Conservation (phyloP, 2,113 vertebrate genomes). For the Eleginops maclovinus region DNA sequence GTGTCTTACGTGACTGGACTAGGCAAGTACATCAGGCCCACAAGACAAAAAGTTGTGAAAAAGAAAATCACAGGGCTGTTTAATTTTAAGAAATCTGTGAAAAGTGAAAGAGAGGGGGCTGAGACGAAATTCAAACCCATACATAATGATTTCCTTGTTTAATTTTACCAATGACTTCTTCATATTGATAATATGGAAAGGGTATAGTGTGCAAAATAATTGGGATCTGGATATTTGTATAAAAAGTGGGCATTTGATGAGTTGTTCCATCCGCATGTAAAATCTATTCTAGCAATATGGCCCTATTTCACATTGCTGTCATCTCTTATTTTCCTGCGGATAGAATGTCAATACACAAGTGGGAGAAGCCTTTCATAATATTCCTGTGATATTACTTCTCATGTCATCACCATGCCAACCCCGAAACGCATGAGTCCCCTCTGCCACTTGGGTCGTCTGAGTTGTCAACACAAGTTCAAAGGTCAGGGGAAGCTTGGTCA, state of each 20-base stretch:
- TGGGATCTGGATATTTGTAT: background rate
- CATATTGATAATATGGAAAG: background rate
- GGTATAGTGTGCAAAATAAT: background rate
- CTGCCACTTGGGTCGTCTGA: conserved; percentile 35
- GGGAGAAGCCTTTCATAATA: background rate
- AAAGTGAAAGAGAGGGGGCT: conserved; percentile 22
- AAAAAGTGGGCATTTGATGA: background rate
- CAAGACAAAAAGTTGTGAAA: too few relatives aligned
- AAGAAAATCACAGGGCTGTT: conserved; percentile 51
- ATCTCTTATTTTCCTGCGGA: background rate
- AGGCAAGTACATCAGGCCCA: background rate
- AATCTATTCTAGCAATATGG: background rate
- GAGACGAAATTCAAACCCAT: conserved; percentile 13
- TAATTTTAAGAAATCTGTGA: conserved; percentile 35
- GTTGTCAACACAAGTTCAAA: conserved; percentile 71
- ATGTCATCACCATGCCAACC: conserved; percentile 55
- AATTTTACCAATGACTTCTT: background rate
- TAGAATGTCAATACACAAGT: conserved; percentile 3
- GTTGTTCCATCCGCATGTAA: background rate
- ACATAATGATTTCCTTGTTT: background rate
- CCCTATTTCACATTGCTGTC: background rate
- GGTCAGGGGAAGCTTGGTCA: conserved; percentile 40
- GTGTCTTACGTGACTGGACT: background rate
- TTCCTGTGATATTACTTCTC: conserved; percentile 17
- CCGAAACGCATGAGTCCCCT: conserved; percentile 40